Base-by-base conservation (phyloP, 2,888 invertebrate species). In the Caenorhabditis sp. region DNA sequence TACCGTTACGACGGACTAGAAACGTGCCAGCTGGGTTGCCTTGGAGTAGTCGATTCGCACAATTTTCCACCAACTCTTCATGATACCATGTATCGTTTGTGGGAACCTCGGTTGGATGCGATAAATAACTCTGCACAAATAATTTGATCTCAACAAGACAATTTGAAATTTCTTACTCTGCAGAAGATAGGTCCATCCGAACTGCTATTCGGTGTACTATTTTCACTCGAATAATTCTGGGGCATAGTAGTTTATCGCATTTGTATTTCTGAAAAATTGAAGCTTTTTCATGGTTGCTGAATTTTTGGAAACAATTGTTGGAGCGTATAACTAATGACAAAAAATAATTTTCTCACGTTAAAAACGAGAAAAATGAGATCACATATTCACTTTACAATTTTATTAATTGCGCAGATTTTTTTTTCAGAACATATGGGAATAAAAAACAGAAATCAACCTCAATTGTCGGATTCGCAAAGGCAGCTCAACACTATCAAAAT, bases 11-110 rank as follows among this genome's bases (percentile, higher is more conserved):
- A 17, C 76, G 65, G 26, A 78, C 66, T 10, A 78, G 62, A 62
- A 78, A 78, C 12, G 70, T 62, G 23, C 76, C 78, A 4, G 69
- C 53, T 19, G n/a, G 27, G 31, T n/a, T 58, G 24, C 72, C 78
- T 62, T 65, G 51, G 26, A 78, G 65, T 37, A 76, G 50, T 36
- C 67, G 53, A 65, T 78, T 76, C 17, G 78, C 78, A 26, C 76
- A 65, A 37, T 64, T 63, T 60, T 69, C 69, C 50, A 51, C 65
- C 50, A 78, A 59, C 66, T 72, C 72, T 17, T 76, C 78, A 61
- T 78, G 76, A 57, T 60, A 78, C 78, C 78, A 78, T 50, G 49
- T 57, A 66, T 71, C 66, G 43, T 60, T 60, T 5, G 37, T 37
- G 23, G 62, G 57, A 26, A 61, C 58, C 4, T 69, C 73, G 12